Evolutionary conservation across 2,888 invertebrate genomes (phyloP).

Genomic region (Athalia circularis): DNA sequence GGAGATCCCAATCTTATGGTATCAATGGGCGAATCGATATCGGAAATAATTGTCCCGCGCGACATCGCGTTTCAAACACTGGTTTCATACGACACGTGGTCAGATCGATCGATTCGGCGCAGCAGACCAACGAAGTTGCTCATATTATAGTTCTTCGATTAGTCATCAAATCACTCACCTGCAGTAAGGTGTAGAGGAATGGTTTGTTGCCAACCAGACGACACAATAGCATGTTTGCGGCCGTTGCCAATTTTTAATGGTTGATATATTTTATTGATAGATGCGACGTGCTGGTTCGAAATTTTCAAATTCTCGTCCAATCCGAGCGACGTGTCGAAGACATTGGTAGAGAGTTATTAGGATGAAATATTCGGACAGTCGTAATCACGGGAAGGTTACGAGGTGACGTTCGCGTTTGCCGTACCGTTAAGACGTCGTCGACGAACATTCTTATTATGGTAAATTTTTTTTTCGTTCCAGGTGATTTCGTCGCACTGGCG

Average conservation of each 20-base stretch:
- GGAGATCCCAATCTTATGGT: background rate
- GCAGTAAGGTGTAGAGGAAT: conserved; percentile 24
- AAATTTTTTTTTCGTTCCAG: background rate
- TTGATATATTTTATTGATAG: background rate
- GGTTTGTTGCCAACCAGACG: conserved; percentile 26
- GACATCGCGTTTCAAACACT: background rate
- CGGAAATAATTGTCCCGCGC: conserved; percentile 1
- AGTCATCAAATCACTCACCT: conserved; percentile 12
- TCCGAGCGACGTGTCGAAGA: background rate
- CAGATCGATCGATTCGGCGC: too few species aligned
- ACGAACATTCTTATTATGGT: background rate
- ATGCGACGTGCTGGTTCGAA: background rate
- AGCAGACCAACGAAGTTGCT: background rate
- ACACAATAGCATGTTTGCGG: conserved; percentile 29
- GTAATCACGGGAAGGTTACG: background rate
- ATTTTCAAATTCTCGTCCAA: background rate
- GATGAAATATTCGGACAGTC: background rate
- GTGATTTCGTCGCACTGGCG: conserved; percentile 10
- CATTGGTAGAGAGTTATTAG: background rate
- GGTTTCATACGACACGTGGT: background rate
- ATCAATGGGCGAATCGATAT: conserved; percentile 3
- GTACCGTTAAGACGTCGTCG: background rate
- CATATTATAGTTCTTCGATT: background rate
- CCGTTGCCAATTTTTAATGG: background rate
- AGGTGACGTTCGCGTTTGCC: background rate